Conservation (phyloP, 2,888 invertebrate species). For the Drosophila meridionalis region DNA sequence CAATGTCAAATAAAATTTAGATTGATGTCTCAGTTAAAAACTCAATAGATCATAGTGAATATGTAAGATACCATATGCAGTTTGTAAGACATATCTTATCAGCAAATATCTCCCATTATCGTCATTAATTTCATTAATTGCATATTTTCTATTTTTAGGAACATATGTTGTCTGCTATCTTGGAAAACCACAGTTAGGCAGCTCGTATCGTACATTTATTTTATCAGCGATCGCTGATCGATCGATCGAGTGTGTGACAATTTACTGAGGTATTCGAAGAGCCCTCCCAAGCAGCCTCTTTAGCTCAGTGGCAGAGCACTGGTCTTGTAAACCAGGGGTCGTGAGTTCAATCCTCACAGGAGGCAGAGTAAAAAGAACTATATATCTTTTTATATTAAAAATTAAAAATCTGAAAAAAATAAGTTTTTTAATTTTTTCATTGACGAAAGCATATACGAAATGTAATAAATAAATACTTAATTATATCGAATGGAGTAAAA, state of each 20-base stretch:
- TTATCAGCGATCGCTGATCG: conserved; percentile 3
- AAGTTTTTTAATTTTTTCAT: too few species aligned
- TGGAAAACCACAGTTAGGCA: neutral
- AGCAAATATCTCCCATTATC: neutral
- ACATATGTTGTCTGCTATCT: neutral
- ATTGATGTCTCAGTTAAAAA: neutral
- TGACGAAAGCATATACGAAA: too few species aligned
- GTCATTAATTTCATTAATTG: conserved; percentile 9
- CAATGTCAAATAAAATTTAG: neutral
- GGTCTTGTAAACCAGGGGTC: conserved; percentile 96
- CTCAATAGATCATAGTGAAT: neutral
- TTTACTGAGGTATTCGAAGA: neutral
- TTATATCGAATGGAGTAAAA: too few species aligned
- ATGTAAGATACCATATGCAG: too few species aligned
- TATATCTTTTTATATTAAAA: too few species aligned
- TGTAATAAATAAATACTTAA: too few species aligned
- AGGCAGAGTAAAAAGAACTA: conserved; percentile 85
- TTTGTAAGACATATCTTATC: neutral
- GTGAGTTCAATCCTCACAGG: conserved; percentile 96
- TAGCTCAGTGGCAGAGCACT: conserved; percentile 96
- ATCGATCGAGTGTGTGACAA: conserved; percentile 84
- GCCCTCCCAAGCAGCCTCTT: conserved; percentile 86
- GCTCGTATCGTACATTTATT: conserved; percentile 1
- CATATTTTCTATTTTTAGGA: neutral
- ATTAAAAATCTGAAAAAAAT: too few species aligned